Conservation (phyloP, 2,797 vertebrate species). For the Potorous gilbertii region DNA sequence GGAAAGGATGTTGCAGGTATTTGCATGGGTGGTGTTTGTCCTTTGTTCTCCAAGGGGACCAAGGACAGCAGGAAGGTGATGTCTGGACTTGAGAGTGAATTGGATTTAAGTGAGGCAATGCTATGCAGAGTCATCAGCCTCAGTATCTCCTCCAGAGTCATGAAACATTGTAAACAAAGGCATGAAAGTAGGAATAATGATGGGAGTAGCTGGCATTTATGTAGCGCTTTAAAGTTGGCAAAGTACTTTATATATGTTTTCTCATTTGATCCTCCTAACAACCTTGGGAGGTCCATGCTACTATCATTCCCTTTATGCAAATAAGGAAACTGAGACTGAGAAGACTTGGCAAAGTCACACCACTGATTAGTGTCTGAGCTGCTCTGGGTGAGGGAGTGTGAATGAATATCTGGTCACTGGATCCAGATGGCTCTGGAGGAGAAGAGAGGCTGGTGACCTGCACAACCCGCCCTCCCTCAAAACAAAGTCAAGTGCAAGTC, state of each 20-base stretch:
- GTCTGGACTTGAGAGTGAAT: not conserved
- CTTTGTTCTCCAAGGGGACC: not conserved
- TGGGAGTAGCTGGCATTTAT: not conserved
- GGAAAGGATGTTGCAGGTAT: not conserved
- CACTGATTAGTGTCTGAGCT: not conserved
- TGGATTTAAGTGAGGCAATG: not conserved
- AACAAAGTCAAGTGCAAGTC: too few species aligned
- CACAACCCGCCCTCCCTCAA: too few species aligned
- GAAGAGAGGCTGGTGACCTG: too few species aligned
- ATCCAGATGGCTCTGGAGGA: too few species aligned
- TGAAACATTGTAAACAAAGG: not conserved
- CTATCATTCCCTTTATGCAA: not conserved
- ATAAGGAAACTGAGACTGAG: not conserved
- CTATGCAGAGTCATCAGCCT: not conserved
- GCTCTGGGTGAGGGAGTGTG: not conserved
- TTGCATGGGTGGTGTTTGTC: not conserved
- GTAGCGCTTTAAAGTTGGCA: not conserved
- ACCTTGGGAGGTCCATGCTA: not conserved
- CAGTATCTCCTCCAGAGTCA: not conserved
- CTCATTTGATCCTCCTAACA: not conserved
- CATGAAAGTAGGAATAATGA: not conserved
- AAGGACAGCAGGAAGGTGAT: not conserved
- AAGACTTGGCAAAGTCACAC: not conserved
- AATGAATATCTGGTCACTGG: not conserved
- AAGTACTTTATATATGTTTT: not conserved